Conservation (phyloP, 37 sponge, comb jelly and placozoan species). For the Oscarella lobularis region DNA sequence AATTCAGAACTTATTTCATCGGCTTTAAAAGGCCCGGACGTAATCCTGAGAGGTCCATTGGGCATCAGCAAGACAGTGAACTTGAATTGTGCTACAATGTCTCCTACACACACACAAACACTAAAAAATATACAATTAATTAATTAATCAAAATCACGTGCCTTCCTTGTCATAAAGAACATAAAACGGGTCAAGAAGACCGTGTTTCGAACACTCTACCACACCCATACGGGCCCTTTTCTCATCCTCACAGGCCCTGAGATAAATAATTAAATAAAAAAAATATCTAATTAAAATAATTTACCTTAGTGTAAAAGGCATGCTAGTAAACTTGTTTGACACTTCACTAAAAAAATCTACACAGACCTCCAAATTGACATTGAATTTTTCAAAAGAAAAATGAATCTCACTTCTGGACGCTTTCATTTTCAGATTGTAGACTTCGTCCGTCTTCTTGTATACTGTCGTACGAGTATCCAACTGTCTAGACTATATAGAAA, state of each 20-base stretch:
- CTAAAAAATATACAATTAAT: not conserved
- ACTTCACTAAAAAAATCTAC: slow-evolving; percentile 89
- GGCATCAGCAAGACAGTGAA: slow-evolving; percentile 91
- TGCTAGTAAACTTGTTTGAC: slow-evolving; percentile 49
- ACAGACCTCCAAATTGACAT: not conserved
- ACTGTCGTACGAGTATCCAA: slow-evolving; percentile 83
- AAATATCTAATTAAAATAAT: slow-evolving; percentile 3
- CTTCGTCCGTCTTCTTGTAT: slow-evolving; percentile 60
- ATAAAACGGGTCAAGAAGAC: slow-evolving; percentile 82
- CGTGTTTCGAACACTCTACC: slow-evolving; percentile 90
- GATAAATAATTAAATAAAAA: not conserved
- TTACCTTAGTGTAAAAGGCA: slow-evolving; percentile 77
- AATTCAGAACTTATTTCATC: slow-evolving; percentile 29
- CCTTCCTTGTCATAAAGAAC: slow-evolving; percentile 92
- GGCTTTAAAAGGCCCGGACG: slow-evolving; percentile 53
- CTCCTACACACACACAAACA: slow-evolving; percentile 34
- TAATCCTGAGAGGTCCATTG: slow-evolving; percentile 83
- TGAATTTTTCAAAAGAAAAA: not conserved
- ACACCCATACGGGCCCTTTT: slow-evolving; percentile 91
- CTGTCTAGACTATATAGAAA: slow-evolving; percentile 28
- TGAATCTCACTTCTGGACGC: slow-evolving; percentile 50
- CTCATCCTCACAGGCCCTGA: slow-evolving; percentile 85
- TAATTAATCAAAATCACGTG: not conserved
- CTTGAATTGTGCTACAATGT: slow-evolving; percentile 92
- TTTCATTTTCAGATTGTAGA: slow-evolving; percentile 91